phyloP scores from a whole-genome alignment of 1,140 invertebrate species.

The Rhizoglyphus robini region DNA sequence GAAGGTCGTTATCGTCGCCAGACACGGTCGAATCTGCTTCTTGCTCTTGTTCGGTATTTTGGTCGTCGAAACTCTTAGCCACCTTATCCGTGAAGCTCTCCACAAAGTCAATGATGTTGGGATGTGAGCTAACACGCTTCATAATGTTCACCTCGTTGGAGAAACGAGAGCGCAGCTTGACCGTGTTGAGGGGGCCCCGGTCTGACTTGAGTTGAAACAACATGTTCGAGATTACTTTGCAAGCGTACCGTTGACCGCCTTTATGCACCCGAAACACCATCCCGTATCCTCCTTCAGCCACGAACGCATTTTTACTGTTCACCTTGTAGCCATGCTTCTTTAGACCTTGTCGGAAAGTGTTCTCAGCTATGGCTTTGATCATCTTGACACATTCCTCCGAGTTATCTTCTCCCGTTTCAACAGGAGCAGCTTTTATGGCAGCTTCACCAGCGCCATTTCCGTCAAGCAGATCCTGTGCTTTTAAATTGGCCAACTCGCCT shows the following conservation, averaged over 20 bases:
- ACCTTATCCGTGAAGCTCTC: not conserved
- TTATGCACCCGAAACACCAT: not conserved
- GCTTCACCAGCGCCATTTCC: too few relatives aligned
- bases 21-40: not conserved
- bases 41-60: not conserved
- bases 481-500: too few relatives aligned
- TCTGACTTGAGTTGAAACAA: not conserved
- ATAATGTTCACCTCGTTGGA: constrained; percentile 1
- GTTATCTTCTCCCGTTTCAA: not conserved
- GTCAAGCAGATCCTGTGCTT: too few relatives aligned
- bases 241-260: not conserved
- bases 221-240: constrained; percentile 6
- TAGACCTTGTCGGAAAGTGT: not conserved
- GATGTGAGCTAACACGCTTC: not conserved
- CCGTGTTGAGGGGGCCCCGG: not conserved
- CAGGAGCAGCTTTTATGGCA: too few relatives aligned
- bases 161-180: not conserved
- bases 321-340: not conserved
- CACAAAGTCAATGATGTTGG: not conserved
- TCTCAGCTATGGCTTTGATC: not conserved
- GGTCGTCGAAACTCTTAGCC: not conserved
- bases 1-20: not conserved
- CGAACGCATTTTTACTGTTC: not conserved
- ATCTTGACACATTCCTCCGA: not conserved
- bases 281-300: constrained; percentile 4